phyloP scores from a whole-genome alignment of 2,113 vertebrate genomes.

The Phrynosoma blainvillii region DNA sequence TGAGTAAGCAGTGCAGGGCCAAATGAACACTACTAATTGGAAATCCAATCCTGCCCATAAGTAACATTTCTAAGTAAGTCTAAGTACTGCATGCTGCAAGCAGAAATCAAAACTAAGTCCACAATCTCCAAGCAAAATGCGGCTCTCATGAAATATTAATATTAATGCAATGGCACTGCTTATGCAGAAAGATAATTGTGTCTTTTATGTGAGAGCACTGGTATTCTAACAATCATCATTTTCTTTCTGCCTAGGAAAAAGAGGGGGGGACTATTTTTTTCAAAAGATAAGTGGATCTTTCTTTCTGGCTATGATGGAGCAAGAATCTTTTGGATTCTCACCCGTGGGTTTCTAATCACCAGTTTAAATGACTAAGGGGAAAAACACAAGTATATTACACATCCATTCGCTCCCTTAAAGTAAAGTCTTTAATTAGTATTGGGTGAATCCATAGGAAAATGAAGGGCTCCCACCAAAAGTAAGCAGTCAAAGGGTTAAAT shows the following conservation, averaged over 20 bases:
- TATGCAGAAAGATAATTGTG: constrained; percentile 56
- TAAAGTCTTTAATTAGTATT: not conserved
- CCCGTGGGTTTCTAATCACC: not conserved
- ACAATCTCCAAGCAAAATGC: constrained; percentile 36
- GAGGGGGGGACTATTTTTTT: not conserved
- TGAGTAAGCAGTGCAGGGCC: constrained; percentile 49
- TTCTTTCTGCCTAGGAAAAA: fast-evolving
- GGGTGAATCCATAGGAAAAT: not conserved
- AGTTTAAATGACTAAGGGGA: not conserved
- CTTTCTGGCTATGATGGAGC: not conserved
- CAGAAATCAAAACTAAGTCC: constrained; percentile 53
- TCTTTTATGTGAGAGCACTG: constrained; percentile 45
- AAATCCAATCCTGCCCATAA: constrained; percentile 67
- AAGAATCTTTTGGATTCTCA: not conserved
- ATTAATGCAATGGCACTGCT: constrained; percentile 56
- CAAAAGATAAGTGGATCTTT: not conserved
- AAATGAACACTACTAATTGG: constrained; percentile 62
- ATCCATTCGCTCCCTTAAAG: not conserved
- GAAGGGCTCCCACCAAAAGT: constrained; percentile 22
- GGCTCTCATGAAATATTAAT: constrained; percentile 57
- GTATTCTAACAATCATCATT: constrained; percentile 36
- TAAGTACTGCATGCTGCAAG: constrained; percentile 37
- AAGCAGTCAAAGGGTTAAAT: constrained; percentile 39
- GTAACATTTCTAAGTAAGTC: constrained; percentile 58
- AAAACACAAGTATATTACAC: not conserved